Conservation (phyloP, 2,888 invertebrate species). For the Orchestes rusci region DNA sequence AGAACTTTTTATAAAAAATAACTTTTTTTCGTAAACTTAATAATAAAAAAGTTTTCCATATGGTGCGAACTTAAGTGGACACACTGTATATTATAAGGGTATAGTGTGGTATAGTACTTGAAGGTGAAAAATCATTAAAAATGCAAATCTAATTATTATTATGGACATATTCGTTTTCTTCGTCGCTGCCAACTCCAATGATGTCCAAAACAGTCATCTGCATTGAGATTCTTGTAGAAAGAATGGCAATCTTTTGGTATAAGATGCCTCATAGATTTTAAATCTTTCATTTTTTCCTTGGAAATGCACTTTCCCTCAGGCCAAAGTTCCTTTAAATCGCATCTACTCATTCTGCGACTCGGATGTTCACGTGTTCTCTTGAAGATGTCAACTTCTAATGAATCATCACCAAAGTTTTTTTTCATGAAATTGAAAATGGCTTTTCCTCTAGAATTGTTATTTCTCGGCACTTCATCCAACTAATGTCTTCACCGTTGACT, state of each 20-base stretch:
- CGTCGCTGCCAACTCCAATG: too few species aligned
- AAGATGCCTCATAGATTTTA: conserved; percentile 4
- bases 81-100: too few species aligned
- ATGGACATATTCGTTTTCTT: too few species aligned
- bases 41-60: too few species aligned
- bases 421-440: conserved; percentile 5
- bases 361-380: conserved; percentile 1
- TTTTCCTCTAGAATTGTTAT: not conserved
- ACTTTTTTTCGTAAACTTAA: too few species aligned
- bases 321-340: not conserved
- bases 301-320: not conserved
- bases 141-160: too few species aligned
- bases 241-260: conserved; percentile 6
- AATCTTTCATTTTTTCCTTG: conserved; percentile 1
- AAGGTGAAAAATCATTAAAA: too few species aligned
- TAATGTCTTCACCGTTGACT: conserved; percentile 1
- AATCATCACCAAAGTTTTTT: not conserved
- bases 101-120: too few species aligned
- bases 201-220: too few species aligned
- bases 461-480: not conserved
- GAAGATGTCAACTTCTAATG: not conserved
- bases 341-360: not conserved
- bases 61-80: too few species aligned
- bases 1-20: too few species aligned
- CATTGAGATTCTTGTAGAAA: conserved; percentile 8